Evolutionary conservation across 2,113 vertebrate genomes (phyloP), one percentile per base, ranked within the genome.

Genomic region (Brachyhypopomus gauderio): DNA sequence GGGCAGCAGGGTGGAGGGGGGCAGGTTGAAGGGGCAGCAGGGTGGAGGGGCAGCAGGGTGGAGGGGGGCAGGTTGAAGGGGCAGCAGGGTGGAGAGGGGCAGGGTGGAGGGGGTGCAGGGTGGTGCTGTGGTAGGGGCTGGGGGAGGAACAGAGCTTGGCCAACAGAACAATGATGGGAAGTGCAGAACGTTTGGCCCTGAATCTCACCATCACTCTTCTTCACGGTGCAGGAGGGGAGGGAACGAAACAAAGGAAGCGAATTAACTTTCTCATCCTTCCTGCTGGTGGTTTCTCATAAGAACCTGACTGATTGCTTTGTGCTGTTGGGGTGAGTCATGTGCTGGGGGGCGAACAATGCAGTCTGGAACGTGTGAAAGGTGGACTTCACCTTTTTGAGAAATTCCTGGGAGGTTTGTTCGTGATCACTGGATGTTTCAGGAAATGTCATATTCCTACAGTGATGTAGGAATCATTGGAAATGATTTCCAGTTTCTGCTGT

Each of bases 81-180:
- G n/a, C n/a, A n/a, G n/a, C n/a, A n/a, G n/a, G n/a, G n/a, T n/a
- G n/a, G n/a, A n/a, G n/a, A n/a, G n/a, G 30, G 3, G 16, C 73
- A 55, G 20, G 5, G 23, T 66, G 76, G 72, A 48, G 77, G 72
- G 23, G 77, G 74, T 56, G 58, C n/a, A 22, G 56, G 38, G 23
- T 27, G 16, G 22, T n/a, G 38, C 66, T 41, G 34, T 22, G 36
- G 9, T 8, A 52, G 45, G 45, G 45, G 45, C 45, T 58, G 41
- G 30, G 45, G 66, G 74, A 62, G 59, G 59, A 78, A 30, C 30
- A 58, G 23, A 16, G 55, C 67, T 36, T 73, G 72, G 78, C 75
- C 74, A 77, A 58, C 59, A 82, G 84, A 87, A 89, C 87, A 90
- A 87, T 88, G 27, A 83, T 75, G 74, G 86, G 86, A 90, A 90